Conservation (phyloP, 2,113 vertebrate genomes). For the Anseranas semipalmata region DNA sequence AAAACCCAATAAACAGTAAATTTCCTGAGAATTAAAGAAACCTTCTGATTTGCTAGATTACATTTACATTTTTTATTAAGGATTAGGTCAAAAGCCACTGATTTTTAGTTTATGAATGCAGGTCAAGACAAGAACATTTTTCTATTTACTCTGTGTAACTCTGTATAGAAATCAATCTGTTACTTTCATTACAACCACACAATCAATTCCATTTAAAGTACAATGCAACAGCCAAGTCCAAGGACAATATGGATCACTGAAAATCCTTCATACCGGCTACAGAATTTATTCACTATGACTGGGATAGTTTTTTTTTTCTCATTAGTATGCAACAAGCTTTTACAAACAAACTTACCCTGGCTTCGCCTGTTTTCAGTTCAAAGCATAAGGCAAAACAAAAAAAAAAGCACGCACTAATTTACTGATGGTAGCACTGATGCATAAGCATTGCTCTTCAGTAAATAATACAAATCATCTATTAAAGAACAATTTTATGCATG, state of each 20-base stretch:
- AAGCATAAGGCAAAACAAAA: background rate
- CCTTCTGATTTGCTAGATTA: conserved; percentile 23
- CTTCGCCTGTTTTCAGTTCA: background rate
- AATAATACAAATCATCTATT: background rate
- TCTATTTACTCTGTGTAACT: conserved; percentile 81
- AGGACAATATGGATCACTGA: conserved; percentile 77
- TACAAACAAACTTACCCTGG: background rate
- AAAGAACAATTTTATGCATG: background rate
- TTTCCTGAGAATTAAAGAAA: conserved; percentile 59
- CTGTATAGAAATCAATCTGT: conserved; percentile 82
- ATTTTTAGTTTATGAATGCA: conserved; percentile 76
- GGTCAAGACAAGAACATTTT: conserved; percentile 80
- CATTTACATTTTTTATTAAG: conserved; percentile 73
- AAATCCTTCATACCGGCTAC: conserved; percentile 56
- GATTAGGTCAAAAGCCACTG: conserved; percentile 69
- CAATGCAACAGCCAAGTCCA: conserved; percentile 81
- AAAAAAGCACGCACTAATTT: background rate
- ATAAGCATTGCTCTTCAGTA: background rate
- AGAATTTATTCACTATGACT: conserved; percentile 50
- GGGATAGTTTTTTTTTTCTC: conserved; percentile 63
- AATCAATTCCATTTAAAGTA: conserved; percentile 85
- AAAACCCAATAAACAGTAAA: background rate
- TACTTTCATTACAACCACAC: conserved; percentile 84
- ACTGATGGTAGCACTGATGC: background rate
- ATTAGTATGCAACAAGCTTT: conserved; percentile 53